Base-by-base conservation (phyloP, 2,797 vertebrate species). In the Oophaga sylvatica region DNA sequence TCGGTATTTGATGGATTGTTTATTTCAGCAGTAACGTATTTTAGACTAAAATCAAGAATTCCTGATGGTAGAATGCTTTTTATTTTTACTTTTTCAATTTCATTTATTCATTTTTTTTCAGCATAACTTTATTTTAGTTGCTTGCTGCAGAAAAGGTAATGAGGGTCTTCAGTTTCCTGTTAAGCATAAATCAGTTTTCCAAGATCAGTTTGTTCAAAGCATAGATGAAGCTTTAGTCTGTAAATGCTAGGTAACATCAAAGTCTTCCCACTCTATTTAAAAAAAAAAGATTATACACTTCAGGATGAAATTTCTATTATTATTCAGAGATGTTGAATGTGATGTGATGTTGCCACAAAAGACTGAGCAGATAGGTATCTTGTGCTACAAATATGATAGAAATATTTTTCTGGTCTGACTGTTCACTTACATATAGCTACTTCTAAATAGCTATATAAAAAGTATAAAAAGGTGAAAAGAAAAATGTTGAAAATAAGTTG, bases 121-220 rank as follows among this genome's bases (percentile, higher is more conserved):
- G 35, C 22, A 4, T 75, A 19, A 68, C 35, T 60, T 73, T 19
- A 26, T 57, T 68, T 70, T 79, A 86, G 63, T 31, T 45, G 20
- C 70, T 53, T 78, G 75, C 12, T 68, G 62, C n/a, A 73, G 63
- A 88, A 82, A 84, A 57, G 53, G 67, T 85, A 88, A 80, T 73
- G 76, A 88, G 59, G 63, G 71, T 78, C 48, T 48, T 85, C 82
- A 73, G 67, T 20, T 84, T 76, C 56, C 60, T 83, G 41, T 87
- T 80, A 53, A 80, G 87, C 53, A 56, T 53, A 84, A 88, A 84
- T 84, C 87, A 80, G 76, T 73, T 88, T 88, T 84, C 65, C 60
- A 48, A 67, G 41, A 85, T 85, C 45, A 75, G 59, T 88, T 80
- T 83, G 73, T 76, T 81, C 77, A 85, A 88, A 88, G 87, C 57